These are phyloP conservation scores for Brachyhypopomus occidentalis DNA, from an alignment of 2,113 vertebrate species.

Conservation along the genomic window DNA sequence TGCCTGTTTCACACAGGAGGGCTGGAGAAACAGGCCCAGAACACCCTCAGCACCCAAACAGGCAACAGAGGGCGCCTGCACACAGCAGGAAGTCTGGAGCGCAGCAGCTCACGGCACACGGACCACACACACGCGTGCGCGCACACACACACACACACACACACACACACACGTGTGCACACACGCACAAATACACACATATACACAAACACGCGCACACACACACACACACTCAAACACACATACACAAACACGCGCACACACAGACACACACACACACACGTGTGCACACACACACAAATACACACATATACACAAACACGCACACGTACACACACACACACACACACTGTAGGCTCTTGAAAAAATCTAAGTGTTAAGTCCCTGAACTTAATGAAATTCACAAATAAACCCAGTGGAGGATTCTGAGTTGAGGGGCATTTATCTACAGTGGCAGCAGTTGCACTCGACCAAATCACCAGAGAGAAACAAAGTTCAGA, in stretches of 20 bases:
- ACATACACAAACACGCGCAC: not conserved
- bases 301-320: slow-evolving; percentile 2
- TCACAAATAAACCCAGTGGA: slow-evolving; percentile 47
- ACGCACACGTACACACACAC: slow-evolving; percentile 51
- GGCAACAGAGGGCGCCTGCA: slow-evolving; percentile 84
- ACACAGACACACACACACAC: slow-evolving; percentile 33
- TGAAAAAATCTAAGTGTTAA: slow-evolving; percentile 14
- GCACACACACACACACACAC: slow-evolving; percentile 33
- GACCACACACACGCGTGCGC: slow-evolving; percentile 52
- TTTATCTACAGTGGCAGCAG: slow-evolving; percentile 44
- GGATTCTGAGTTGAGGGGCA: slow-evolving; percentile 34
- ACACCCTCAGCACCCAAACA: slow-evolving; percentile 47
- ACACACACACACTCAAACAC: slow-evolving; percentile 28
- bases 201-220: no score
- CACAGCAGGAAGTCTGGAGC: slow-evolving; percentile 65
- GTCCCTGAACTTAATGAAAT: slow-evolving; percentile 41
- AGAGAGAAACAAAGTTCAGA: slow-evolving; percentile 38
- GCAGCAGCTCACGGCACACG: slow-evolving; percentile 20
- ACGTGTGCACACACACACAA: no score
- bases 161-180: slow-evolving; percentile 18
- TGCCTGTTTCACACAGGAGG: slow-evolving; percentile 31
- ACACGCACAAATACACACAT: no score
- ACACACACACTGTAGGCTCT: not conserved
- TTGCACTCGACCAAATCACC: slow-evolving; percentile 23
- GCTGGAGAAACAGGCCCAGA: slow-evolving; percentile 14